These are phyloP conservation scores for Hyphantria cunea DNA, from an alignment of 1,140 invertebrate species.

Conservation along the genomic window DNA sequence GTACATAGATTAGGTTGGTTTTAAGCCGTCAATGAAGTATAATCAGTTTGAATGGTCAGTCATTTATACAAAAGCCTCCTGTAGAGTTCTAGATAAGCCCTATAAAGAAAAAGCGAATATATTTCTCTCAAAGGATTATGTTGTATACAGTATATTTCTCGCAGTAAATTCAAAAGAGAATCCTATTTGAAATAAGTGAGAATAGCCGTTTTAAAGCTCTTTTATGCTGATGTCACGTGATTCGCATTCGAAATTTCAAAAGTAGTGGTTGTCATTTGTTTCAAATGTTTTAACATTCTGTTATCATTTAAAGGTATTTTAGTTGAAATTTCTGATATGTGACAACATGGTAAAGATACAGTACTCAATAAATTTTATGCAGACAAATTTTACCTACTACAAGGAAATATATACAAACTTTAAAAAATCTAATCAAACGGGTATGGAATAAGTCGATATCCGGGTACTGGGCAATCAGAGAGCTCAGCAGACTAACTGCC, in stretches of 20 bases:
- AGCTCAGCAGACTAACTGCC: too few species aligned
- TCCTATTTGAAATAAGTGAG: constrained; percentile 17
- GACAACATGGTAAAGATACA: too few species aligned
- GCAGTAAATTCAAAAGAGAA: constrained; percentile 10
- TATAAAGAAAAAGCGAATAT: constrained; percentile 2
- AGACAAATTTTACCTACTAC: too few species aligned
- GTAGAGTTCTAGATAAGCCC: neutral
- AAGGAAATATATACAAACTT: too few species aligned
- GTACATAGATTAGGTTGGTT: neutral
- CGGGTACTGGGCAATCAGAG: too few species aligned
- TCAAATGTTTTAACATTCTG: constrained; percentile 5
- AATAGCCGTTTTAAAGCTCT: constrained; percentile 26
- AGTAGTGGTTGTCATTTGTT: constrained; percentile 13
- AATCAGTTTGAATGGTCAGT: neutral
- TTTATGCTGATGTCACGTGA: constrained; percentile 28
- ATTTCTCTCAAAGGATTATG: constrained; percentile 5
- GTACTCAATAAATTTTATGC: too few species aligned
- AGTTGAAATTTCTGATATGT: too few species aligned
- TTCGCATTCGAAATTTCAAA: constrained; percentile 32
- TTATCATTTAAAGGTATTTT: constrained; percentile 2
- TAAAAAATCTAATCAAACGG: too few species aligned
- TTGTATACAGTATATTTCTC: neutral
- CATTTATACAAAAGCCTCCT: neutral
- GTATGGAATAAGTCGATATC: too few species aligned
- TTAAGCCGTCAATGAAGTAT: neutral